Evolutionary conservation across 1,140 invertebrate species (phyloP).

Genomic region (Penaeus chinensis): DNA sequence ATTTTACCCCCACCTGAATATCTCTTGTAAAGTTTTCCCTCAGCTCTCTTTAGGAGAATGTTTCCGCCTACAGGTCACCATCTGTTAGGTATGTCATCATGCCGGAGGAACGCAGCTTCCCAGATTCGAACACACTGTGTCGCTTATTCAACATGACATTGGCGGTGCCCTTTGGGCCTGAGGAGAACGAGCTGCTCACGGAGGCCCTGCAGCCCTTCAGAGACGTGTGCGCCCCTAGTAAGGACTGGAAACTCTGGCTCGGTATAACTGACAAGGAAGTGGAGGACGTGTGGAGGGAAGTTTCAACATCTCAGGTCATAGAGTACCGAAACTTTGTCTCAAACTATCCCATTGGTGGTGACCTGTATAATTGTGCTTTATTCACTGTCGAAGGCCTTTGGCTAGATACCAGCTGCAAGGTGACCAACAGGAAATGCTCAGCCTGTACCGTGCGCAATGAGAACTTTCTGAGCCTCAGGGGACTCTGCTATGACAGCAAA

Average conservation of each 20-base stretch:
- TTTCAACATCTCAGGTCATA: background rate
- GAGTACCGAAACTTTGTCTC: constrained; percentile 27
- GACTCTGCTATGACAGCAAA: constrained; percentile 37
- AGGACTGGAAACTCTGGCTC: constrained; percentile 31
- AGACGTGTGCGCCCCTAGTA: background rate
- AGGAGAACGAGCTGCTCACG: background rate
- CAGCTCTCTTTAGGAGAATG: too few species aligned
- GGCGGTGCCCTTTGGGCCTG: constrained; percentile 4
- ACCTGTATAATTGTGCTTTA: constrained; percentile 13
- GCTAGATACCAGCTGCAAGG: constrained; percentile 6
- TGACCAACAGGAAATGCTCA: background rate
- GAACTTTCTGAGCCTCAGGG: constrained; percentile 31
- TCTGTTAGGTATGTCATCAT: background rate
- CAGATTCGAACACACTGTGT: background rate
- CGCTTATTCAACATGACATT: constrained; percentile 13
- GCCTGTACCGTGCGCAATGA: background rate
- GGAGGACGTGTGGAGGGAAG: constrained; percentile 37
- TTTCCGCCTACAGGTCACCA: too few species aligned
- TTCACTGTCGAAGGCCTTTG: constrained; percentile 14
- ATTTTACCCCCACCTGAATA: too few species aligned
- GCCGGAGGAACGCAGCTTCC: constrained; percentile 29
- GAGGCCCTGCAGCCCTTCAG: constrained; percentile 15
- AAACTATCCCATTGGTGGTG: background rate
- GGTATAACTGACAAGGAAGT: constrained; percentile 34
- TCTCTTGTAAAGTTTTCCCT: too few species aligned